Percentiles rank a stretch among this genome's conserved stretches.
Conservation (phyloP, 2,888 invertebrate genomes). For the Neoascia interrupta region DNA sequence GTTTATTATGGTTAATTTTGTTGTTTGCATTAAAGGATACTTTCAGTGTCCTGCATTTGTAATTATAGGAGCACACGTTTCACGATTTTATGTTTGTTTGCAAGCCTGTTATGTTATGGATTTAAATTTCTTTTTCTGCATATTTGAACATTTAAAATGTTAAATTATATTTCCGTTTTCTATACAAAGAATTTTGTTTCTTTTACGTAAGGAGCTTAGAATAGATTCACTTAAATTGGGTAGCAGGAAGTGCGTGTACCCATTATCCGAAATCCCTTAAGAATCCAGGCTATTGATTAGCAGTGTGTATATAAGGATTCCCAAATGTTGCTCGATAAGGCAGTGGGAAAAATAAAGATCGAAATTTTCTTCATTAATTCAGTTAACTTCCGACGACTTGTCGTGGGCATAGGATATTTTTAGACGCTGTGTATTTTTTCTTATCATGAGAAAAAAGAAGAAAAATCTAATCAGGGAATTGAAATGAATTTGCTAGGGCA, state of each 20-base stretch:
- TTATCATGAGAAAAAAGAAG: slow-evolving; percentile 5
- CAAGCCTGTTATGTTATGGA: no score
- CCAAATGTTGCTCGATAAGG: slow-evolving; percentile 9
- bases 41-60: slow-evolving; percentile 6
- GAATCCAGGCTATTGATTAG: slow-evolving; percentile 27
- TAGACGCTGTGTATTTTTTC: neutral
- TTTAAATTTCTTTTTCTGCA: neutral
- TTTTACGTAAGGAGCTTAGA: no score
- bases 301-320: neutral
- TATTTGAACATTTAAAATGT: slow-evolving; percentile 1
- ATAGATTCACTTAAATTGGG: no score
- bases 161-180: neutral
- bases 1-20: neutral
- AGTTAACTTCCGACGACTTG: slow-evolving; percentile 20
- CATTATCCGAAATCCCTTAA: neutral
- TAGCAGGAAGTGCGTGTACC: neutral
- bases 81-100: no score
- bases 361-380: slow-evolving; percentile 20
- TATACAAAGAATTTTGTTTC: neutral
- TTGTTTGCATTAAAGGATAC: neutral
- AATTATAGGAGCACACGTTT: neutral
- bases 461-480: slow-evolving; percentile 29
- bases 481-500: slow-evolving; percentile 8
- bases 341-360: neutral
- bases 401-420: slow-evolving; percentile 28